These are phyloP conservation scores for Burhinus oedicnemus DNA, from an alignment of 2,113 vertebrate species.

Conservation along the genomic window DNA sequence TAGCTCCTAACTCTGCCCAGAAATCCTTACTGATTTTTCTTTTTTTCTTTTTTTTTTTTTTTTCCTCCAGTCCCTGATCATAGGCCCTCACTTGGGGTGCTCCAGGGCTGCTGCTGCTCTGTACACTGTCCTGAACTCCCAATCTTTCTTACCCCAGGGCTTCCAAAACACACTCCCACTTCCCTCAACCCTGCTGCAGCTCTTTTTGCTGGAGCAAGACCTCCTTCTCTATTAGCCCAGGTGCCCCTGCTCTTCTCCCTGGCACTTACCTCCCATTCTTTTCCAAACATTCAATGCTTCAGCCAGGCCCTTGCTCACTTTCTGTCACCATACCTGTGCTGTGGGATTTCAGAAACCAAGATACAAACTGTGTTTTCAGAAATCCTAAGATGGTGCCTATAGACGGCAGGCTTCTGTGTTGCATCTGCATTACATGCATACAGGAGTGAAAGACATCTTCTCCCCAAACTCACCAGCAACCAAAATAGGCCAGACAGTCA, in stretches of 20 bases:
- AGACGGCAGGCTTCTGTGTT: neutral
- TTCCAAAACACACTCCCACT: neutral
- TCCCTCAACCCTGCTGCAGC: neutral
- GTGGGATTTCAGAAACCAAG: neutral
- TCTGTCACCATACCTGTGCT: neutral
- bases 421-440: accelerated
- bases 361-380: neutral
- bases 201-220: neutral
- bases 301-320: neutral
- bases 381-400: neutral
- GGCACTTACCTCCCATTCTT: neutral
- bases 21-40: neutral
- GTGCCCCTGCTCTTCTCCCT: neutral
- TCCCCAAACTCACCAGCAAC: neutral
- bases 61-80: neutral
- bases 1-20: neutral
- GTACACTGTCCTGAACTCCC: accelerated
- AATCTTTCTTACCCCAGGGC: neutral
- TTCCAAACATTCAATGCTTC: neutral
- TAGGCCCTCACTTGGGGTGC: neutral
- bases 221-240: neutral
- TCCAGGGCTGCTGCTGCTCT: neutral
- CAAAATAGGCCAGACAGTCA: neutral
- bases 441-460: neutral
- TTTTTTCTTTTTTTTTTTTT: neutral